A percentile compares a stretch with the other conserved stretches of the same genome.
Conservation (phyloP, 2,888 invertebrate genomes). For the Drosophila rubida region DNA sequence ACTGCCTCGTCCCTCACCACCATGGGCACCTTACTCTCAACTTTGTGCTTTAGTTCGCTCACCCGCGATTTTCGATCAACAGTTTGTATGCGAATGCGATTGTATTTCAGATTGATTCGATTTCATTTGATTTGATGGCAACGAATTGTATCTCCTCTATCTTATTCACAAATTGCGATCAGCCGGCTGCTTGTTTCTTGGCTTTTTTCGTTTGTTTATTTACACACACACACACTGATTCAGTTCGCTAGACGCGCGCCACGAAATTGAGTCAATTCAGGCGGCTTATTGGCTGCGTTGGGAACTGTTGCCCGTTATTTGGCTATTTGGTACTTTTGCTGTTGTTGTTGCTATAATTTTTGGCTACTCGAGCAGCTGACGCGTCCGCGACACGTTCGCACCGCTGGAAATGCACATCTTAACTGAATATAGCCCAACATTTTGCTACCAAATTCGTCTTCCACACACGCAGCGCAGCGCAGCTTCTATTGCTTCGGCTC, state of each 20-base stretch:
- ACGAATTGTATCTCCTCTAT: slow-evolving; percentile 15
- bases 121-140: background rate
- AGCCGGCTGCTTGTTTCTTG: slow-evolving; percentile 5
- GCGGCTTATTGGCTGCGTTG: slow-evolving; percentile 34
- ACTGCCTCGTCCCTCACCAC: slow-evolving; percentile 14
- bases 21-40: slow-evolving; percentile 4
- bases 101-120: slow-evolving; percentile 5
- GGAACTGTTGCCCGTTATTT: slow-evolving; percentile 36
- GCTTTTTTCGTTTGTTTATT: slow-evolving; percentile 38
- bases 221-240: slow-evolving; percentile 38
- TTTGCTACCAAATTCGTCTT: slow-evolving; percentile 67
- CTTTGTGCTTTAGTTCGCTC: background rate
- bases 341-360: slow-evolving; percentile 24
- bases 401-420: slow-evolving; percentile 83
- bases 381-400: slow-evolving; percentile 82
- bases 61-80: slow-evolving; percentile 30
- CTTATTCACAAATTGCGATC: slow-evolving; percentile 1
- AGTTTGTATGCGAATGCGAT: slow-evolving; percentile 31
- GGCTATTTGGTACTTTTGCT: slow-evolving; percentile 19
- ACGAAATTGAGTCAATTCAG: slow-evolving; percentile 19
- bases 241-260: slow-evolving; percentile 38
- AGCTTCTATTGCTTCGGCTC: slow-evolving; percentile 41
- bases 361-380: slow-evolving; percentile 63
- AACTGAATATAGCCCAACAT: slow-evolving; percentile 72
- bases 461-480: slow-evolving; percentile 39